Evolutionary conservation across 2,888 invertebrate genomes (phyloP).

Genomic region (Drosophila pullipes): DNA sequence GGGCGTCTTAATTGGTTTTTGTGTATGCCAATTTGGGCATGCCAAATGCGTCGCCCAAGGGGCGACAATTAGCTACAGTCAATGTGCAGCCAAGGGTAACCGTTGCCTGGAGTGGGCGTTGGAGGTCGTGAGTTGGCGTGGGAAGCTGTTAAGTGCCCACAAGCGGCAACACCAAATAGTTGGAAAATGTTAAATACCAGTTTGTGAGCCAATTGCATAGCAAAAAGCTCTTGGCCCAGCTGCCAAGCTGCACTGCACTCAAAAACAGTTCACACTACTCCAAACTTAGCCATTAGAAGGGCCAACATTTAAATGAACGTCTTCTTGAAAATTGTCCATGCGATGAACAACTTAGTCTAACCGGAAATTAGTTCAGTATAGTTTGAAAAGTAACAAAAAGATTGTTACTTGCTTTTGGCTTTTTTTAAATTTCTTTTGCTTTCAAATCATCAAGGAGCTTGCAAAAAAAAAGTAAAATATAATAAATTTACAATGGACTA

Average conservation of each 20-base stretch:
- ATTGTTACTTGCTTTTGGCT: background rate
- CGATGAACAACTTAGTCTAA: background rate
- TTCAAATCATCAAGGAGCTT: background rate
- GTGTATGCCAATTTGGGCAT: constrained; percentile 45
- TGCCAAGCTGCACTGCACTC: constrained; percentile 16
- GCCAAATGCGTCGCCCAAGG: constrained; percentile 50
- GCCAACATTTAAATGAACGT: background rate
- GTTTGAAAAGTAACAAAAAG: background rate
- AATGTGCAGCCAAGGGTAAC: constrained; percentile 28
- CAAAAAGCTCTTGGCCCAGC: constrained; percentile 26
- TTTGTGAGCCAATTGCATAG: constrained; percentile 40
- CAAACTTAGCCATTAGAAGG: background rate
- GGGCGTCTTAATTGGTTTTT: constrained; percentile 76
- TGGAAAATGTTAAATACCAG: constrained; percentile 34
- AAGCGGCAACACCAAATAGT: constrained; percentile 45
- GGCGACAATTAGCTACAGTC: constrained; percentile 75
- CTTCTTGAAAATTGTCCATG: background rate
- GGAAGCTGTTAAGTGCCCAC: constrained; percentile 61
- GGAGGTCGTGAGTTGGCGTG: constrained; percentile 3
- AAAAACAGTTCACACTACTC: constrained; percentile 16
- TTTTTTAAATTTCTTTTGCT: background rate
- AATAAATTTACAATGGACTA: background rate
- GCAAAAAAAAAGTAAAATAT: background rate
- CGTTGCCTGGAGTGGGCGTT: background rate
- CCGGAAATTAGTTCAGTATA: background rate